Conservation (phyloP, 1,140 invertebrate species). For the Eueides isabella region DNA sequence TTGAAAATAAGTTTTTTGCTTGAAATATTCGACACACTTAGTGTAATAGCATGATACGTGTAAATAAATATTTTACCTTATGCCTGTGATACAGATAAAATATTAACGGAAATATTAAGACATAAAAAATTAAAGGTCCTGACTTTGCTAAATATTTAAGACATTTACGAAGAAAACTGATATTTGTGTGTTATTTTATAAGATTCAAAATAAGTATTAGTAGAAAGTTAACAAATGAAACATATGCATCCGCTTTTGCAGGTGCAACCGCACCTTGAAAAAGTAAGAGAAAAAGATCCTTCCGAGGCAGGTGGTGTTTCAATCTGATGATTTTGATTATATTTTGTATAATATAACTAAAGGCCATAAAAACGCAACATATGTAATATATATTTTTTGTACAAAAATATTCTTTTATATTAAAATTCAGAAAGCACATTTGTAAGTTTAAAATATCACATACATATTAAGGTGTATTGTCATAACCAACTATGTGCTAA, state of each 20-base stretch:
- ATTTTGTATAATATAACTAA: neutral
- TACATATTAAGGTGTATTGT: neutral
- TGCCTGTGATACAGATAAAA: neutral
- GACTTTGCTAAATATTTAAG: slow-evolving; percentile 16
- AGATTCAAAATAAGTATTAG: slow-evolving; percentile 6
- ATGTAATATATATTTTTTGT: too few relatives aligned
- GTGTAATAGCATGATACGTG: neutral
- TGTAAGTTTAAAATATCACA: neutral
- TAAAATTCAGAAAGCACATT: too few relatives aligned
- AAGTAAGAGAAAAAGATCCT: slow-evolving; percentile 32
- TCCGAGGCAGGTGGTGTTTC: slow-evolving; percentile 34
- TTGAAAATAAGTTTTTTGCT: slow-evolving; percentile 26
- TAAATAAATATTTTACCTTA: neutral
- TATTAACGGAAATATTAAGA: neutral
- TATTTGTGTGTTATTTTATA: neutral
- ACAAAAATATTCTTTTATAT: too few relatives aligned
- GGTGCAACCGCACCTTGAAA: slow-evolving; percentile 42
- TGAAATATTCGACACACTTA: slow-evolving; percentile 11
- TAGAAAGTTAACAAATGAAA: slow-evolving; percentile 20
- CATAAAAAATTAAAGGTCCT: slow-evolving; percentile 4
- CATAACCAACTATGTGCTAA: neutral
- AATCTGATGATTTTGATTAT: neutral
- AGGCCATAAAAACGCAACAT: neutral
- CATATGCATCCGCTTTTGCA: slow-evolving; percentile 40
- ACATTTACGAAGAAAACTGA: neutral